phyloP scores from a whole-genome alignment of 2,888 invertebrate genomes.

The Athripsodes cinereus region DNA sequence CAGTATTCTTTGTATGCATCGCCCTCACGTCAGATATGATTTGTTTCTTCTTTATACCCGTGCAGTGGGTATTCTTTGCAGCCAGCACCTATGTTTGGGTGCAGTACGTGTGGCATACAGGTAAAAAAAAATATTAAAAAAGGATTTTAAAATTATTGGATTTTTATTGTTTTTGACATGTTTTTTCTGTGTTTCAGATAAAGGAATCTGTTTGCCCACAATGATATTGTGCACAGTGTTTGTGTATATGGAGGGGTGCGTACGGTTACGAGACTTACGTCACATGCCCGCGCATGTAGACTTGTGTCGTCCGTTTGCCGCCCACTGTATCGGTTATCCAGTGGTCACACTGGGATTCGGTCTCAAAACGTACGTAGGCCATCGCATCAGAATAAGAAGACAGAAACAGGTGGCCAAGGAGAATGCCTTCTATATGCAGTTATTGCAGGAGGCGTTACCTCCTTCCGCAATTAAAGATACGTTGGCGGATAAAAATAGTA shows the following conservation, averaged over 20 bases:
- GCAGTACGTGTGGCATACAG: slow-evolving; percentile 97
- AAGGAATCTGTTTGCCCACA: slow-evolving; percentile 91
- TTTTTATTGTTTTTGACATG: too few relatives aligned
- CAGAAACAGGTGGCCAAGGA: slow-evolving; percentile 91
- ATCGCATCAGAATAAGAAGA: slow-evolving; percentile 82
- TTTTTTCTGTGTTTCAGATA: slow-evolving; percentile 66
- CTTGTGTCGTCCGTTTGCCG: slow-evolving; percentile 92
- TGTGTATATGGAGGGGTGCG: slow-evolving; percentile 90
- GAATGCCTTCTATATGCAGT: slow-evolving; percentile 91
- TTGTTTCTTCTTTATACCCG: slow-evolving; percentile 97
- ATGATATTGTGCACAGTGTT: slow-evolving; percentile 90
- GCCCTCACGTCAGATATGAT: slow-evolving; percentile 97
- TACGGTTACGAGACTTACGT: slow-evolving; percentile 76
- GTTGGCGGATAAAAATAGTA: background rate
- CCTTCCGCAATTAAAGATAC: slow-evolving; percentile 31
- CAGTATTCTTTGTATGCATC: slow-evolving; percentile 96
- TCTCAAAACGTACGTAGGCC: slow-evolving; percentile 88
- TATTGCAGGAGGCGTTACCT: slow-evolving; percentile 87
- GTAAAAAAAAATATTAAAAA: too few relatives aligned
- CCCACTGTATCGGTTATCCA: slow-evolving; percentile 90
- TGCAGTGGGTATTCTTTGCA: slow-evolving; percentile 95
- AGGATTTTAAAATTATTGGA: too few relatives aligned
- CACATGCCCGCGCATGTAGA: slow-evolving; percentile 82
- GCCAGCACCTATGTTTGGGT: slow-evolving; percentile 99
- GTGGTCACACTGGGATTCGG: slow-evolving; percentile 94